phyloP scores from a whole-genome alignment of 2,888 invertebrate species.

The Oligia fasciuncula region DNA sequence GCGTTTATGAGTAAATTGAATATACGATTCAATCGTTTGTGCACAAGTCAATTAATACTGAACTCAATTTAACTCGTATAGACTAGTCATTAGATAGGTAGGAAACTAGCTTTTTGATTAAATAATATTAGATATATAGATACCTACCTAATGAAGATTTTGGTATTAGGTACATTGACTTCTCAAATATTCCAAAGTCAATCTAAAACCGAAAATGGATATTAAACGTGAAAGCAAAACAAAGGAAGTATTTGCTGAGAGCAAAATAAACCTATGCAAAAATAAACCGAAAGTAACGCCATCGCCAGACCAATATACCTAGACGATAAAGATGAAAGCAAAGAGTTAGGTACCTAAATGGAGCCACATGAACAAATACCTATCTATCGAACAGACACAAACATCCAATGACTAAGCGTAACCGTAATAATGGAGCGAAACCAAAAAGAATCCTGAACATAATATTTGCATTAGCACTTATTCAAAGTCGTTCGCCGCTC shows the following conservation, averaged over 20 bases:
- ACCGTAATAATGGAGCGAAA: conserved; percentile 59
- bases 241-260: conserved; percentile 4
- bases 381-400: conserved; percentile 43
- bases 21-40: conserved; percentile 32
- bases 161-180: too few relatives aligned
- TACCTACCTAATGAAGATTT: too few relatives aligned
- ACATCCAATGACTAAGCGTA: conserved; percentile 44
- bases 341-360: conserved; percentile 20
- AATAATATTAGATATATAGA: not conserved
- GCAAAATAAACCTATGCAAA: conserved; percentile 4
- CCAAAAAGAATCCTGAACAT: conserved; percentile 65
- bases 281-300: conserved; percentile 1
- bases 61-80: conserved; percentile 43
- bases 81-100: conserved; percentile 4
- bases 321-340: conserved; percentile 28
- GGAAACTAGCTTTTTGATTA: conserved; percentile 23
- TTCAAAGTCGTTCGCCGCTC: conserved; percentile 62
- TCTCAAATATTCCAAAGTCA: not conserved
- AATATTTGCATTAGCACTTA: conserved; percentile 71
- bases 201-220: conserved; percentile 12
- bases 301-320: not conserved
- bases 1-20: conserved; percentile 29
- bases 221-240: conserved; percentile 3
- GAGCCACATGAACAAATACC: conserved; percentile 36
- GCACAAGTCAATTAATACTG: conserved; percentile 44